Conservation (phyloP, 2,797 vertebrate genomes). For the Gymnocypris eckloni region DNA sequence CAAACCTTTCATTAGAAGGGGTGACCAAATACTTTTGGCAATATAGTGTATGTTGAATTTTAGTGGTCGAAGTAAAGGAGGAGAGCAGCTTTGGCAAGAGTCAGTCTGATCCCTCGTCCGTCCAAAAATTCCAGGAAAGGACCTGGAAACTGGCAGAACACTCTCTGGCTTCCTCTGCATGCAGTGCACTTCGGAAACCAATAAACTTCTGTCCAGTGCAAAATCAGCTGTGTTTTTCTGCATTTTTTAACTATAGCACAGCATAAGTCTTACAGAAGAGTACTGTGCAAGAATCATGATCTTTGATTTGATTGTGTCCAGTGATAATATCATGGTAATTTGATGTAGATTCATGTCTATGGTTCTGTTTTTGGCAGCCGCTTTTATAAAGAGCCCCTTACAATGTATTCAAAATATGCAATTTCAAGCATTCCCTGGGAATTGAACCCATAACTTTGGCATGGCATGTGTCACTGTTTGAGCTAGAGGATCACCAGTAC, state of each 20-base stretch:
- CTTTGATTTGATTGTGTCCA: background rate
- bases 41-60: slow-evolving; percentile 14
- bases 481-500: background rate
- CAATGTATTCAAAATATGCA: background rate
- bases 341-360: background rate
- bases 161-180: slow-evolving; percentile 56
- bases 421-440: background rate
- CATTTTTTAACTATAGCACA: slow-evolving; percentile 16
- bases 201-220: slow-evolving; percentile 45
- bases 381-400: background rate
- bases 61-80: background rate
- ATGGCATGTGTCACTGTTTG: background rate
- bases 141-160: slow-evolving; percentile 60
- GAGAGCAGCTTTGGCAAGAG: slow-evolving; percentile 29
- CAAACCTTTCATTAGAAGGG: too few species aligned
- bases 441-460: background rate
- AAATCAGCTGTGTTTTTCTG: slow-evolving; percentile 30
- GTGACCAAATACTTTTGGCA: too few species aligned
- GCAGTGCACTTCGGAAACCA: slow-evolving; percentile 33
- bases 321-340: background rate
- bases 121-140: slow-evolving; percentile 64
- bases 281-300: background rate
- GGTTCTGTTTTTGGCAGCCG: background rate
- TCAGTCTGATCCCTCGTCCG: slow-evolving; percentile 32
- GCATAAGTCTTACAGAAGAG: background rate